phyloP scores from a whole-genome alignment of 2,888 invertebrate species.

The Cerastis leucographa region DNA sequence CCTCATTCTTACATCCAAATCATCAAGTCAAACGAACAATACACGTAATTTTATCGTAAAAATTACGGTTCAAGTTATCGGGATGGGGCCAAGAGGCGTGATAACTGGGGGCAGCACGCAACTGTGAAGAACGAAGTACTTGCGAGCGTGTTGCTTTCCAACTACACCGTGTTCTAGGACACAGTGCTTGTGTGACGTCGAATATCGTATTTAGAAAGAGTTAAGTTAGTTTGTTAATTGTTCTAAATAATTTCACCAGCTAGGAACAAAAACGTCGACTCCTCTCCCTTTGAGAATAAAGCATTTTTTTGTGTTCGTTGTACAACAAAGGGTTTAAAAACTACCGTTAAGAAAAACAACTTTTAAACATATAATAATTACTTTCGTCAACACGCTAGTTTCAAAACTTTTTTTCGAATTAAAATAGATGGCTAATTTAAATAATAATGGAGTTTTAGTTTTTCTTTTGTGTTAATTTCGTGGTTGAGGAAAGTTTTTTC shows the following conservation, averaged over 20 bases:
- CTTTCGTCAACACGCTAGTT: constrained; percentile 10
- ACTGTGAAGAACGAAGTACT: constrained; percentile 70
- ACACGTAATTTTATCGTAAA: constrained; percentile 82
- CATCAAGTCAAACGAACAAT: constrained; percentile 71
- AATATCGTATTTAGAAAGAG: background rate
- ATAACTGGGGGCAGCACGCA: constrained; percentile 77
- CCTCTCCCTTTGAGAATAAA: no score
- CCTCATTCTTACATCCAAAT: constrained; percentile 42
- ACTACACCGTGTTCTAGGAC: constrained; percentile 7
- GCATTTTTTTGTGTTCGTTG: background rate
- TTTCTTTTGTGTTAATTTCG: constrained; percentile 1
- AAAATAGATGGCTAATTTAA: constrained; percentile 16
- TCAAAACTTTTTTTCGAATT: constrained; percentile 11
- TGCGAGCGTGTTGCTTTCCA: constrained; percentile 57
- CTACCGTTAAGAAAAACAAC: background rate
- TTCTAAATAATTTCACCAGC: background rate
- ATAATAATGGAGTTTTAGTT: constrained; percentile 11
- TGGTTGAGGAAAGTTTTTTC: constrained; percentile 12
- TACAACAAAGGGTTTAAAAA: background rate
- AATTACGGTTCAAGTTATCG: constrained; percentile 73
- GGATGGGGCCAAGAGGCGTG: constrained; percentile 80
- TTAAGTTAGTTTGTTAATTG: background rate
- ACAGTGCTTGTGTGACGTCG: constrained; percentile 12
- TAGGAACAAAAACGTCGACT: no score
- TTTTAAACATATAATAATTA: background rate